Base-by-base conservation (phyloP, 2,888 invertebrate species). In the Cremastobaeus sp. region DNA sequence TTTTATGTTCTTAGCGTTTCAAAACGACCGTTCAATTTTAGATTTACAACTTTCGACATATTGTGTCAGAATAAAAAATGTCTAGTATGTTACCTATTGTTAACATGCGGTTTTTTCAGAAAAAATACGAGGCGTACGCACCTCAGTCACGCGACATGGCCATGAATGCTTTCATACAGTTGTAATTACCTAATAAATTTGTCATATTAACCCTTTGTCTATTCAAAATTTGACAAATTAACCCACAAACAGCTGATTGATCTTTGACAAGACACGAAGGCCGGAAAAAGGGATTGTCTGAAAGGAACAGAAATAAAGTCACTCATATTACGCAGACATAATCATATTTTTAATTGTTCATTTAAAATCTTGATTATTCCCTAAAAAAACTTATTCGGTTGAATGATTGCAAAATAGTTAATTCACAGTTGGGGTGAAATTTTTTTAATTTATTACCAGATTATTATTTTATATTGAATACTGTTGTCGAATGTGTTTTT, bases 181-280 rank as follows among this genome's bases (percentile, higher is more conserved):
- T 25, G 39, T 41, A 57, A 48, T 57, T 32, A 28, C 41, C 34
- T 66, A 68, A 68, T 50, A 57, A 66, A 68, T 59, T 54, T 65
- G 45, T 54, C 54, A 55, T 41, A 65, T 66, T 57, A 66, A 57
- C 39, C 34, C 25, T 48, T 66, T 57, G 66, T 48, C 48, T 34
- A 48, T 48, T 57, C 37, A 41, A 57, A 66, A 55, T 34, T 48
- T 17, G 41, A 41, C 43, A 35, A 57, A 66, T 66, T 66, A 66
- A 66, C 17, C 30, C 34, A 48, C 48, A 57, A 57, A 66, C 39
- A 66, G 20, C 37, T 20, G 37, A 65, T 54, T 65, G 30, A 54
- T 47, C 54, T 50, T 34, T 65, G 65, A 54, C 30, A 30, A 54
- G 39, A 50, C 62, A 41, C 21, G n/a, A 32, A 32, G 32, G 15